Percentiles rank a stretch among this genome's conserved stretches.
Evolutionary conservation across 2,113 vertebrate genomes (phyloP).

Genomic region (Sturnira hondurensis): DNA sequence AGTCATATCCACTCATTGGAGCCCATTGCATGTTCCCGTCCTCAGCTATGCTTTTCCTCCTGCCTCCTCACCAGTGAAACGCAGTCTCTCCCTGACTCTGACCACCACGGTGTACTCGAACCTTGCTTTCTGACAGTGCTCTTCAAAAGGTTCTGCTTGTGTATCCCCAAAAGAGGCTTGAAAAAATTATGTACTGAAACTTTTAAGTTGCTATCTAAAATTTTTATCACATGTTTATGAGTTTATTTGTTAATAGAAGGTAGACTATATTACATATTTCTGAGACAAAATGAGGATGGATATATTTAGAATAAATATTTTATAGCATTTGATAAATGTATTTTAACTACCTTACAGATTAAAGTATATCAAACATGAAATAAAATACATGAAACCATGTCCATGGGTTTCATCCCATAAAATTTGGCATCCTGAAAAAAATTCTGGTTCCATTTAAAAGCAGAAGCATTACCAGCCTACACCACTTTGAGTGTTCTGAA

Average conservation of each 20-base stretch:
- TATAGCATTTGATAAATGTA: neutral
- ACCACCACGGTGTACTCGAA: neutral
- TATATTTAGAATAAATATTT: neutral
- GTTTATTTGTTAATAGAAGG: neutral
- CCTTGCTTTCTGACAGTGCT: neutral
- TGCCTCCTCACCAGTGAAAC: neutral
- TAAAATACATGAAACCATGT: neutral
- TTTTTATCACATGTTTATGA: neutral
- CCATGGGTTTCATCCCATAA: neutral
- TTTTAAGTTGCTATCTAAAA: neutral
- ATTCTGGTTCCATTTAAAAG: neutral
- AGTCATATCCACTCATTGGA: neutral
- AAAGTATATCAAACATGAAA: neutral
- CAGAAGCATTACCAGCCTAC: neutral
- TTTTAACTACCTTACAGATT: neutral
- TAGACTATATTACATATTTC: neutral
- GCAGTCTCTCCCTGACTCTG: neutral
- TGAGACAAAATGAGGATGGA: neutral
- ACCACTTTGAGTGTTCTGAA: neutral
- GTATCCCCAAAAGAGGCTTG: neutral
- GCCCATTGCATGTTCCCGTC: too few species aligned
- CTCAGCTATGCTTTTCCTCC: neutral
- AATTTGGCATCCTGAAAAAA: neutral
- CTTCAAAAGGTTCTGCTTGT: neutral
- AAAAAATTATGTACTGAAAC: neutral